These are phyloP conservation scores for Diglossa cyanea DNA, from an alignment of 2,797 vertebrate species.

Conservation along the genomic window DNA sequence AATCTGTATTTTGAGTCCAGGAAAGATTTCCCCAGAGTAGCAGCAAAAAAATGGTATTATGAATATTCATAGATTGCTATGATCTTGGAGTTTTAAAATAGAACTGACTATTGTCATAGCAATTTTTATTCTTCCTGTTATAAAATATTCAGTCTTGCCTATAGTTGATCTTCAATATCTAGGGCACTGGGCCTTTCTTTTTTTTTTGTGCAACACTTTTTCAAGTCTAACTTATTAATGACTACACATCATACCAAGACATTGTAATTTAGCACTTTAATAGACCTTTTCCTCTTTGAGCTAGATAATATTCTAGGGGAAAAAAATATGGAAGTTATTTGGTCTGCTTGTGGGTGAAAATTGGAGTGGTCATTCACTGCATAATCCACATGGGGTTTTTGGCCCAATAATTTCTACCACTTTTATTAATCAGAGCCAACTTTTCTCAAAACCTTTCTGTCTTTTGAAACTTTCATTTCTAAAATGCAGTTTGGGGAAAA, in stretches of 20 bases:
- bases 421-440: background rate
- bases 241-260: background rate
- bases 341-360: background rate
- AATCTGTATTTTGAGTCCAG: slow-evolving; percentile 28
- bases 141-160: slow-evolving; percentile 20
- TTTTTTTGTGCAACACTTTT: background rate
- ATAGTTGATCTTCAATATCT: slow-evolving; percentile 18
- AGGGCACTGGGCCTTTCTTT: background rate
- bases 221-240: slow-evolving; percentile 15
- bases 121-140: slow-evolving; percentile 13
- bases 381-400: background rate
- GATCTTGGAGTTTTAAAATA: slow-evolving; percentile 51
- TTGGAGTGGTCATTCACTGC: background rate
- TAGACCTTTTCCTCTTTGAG: background rate
- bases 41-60: slow-evolving; percentile 30
- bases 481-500: background rate
- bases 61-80: slow-evolving; percentile 42
- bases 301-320: background rate
- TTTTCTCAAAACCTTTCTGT: background rate
- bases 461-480: background rate
- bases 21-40: slow-evolving; percentile 37
- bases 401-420: background rate
- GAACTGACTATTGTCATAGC: background rate
- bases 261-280: background rate
- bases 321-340: background rate